Evolutionary conservation across 2,113 vertebrate genomes (phyloP), one percentile per base, ranked within the genome.

Genomic region (Hippocampus comes): DNA sequence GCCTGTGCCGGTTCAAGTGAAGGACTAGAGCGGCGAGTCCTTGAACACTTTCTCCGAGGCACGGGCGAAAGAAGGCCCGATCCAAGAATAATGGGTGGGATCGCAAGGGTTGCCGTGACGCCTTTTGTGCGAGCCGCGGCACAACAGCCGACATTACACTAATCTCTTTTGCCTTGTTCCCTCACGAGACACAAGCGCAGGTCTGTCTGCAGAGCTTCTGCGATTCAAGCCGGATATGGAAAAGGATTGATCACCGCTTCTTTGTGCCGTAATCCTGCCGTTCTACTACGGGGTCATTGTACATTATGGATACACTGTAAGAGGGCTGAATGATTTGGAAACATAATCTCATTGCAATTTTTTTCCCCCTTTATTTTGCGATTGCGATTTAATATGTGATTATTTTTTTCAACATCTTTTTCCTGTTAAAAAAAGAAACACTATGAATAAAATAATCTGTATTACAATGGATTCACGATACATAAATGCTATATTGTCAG

Each of bases 141-240:
- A 67, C 74, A 81, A 79, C 78, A 82, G 71, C 78, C 86, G 82
- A 82, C 80, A 87, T 79, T 85, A 85, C 89, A 85, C 84, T 91
- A 87, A 92, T 89, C 90, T 89, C 84, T 83, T 87, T 77, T 89
- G 87, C 86, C 88, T 87, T 79, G 86, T 91, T 89, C 81, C 63
- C 81, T 88, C 86, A 82, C 84, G 83, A 88, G 85, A 82, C 84
- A 63, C 82, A 81, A 78, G 75, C 85, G 71, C 73, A 68, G 67
- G 77, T 87, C 88, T 87, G 86, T 87, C 88, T 87, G 86, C 79
- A 83, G 88, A 82, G 88, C 75, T 72, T 78, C 82, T 80, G 21
- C 75, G 71, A 83, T 77, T 82, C 85, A 69, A 72, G 67, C 5
- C 77, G 80, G 76, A 79, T 79, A 74, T 64, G 72, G 79, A 80